Percentiles rank a stretch among this genome's conserved stretches.
Evolutionary conservation across 64 coral and sea anemone species (phyloP).

Genomic region (Pocillopora damicornis): DNA sequence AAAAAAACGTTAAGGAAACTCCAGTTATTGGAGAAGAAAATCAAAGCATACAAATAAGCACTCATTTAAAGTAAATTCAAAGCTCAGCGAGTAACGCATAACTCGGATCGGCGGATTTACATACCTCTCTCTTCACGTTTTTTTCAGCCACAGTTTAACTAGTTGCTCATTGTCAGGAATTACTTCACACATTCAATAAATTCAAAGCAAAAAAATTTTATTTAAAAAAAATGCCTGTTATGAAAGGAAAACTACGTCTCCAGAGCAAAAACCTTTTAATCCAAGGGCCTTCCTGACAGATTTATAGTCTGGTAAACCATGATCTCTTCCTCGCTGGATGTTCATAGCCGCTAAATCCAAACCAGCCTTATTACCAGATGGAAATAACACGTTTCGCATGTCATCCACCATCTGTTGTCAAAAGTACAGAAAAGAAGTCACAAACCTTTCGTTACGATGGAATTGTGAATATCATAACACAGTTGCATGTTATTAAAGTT

Average conservation of each 20-base stretch:
- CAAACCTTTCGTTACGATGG: not conserved
- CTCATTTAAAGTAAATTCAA: too few species aligned
- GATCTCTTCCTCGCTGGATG: slow-evolving; percentile 85
- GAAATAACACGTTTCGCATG: slow-evolving; percentile 81
- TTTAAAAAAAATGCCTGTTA: not conserved
- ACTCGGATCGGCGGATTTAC: too few species aligned
- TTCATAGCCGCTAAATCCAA: slow-evolving; percentile 86
- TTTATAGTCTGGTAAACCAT: slow-evolving; percentile 85
- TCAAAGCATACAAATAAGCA: too few species aligned
- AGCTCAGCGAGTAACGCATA: too few species aligned
- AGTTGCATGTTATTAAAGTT: too few species aligned
- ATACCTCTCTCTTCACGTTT: too few species aligned
- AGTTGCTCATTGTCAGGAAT: too few species aligned
- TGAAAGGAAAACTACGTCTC: not conserved
- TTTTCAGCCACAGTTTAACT: too few species aligned
- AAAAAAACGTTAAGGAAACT: too few species aligned
- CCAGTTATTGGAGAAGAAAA: too few species aligned
- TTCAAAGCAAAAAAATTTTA: not conserved
- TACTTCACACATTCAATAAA: too few species aligned
- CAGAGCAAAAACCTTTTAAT: slow-evolving; percentile 45
- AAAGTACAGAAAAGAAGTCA: not conserved
- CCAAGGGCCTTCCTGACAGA: slow-evolving; percentile 62
- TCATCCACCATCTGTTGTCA: slow-evolving; percentile 79
- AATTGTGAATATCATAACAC: too few species aligned
- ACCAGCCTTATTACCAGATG: slow-evolving; percentile 53